phyloP scores from a whole-genome alignment of 1,140 invertebrate genomes.

The Solenopsis invicta region DNA sequence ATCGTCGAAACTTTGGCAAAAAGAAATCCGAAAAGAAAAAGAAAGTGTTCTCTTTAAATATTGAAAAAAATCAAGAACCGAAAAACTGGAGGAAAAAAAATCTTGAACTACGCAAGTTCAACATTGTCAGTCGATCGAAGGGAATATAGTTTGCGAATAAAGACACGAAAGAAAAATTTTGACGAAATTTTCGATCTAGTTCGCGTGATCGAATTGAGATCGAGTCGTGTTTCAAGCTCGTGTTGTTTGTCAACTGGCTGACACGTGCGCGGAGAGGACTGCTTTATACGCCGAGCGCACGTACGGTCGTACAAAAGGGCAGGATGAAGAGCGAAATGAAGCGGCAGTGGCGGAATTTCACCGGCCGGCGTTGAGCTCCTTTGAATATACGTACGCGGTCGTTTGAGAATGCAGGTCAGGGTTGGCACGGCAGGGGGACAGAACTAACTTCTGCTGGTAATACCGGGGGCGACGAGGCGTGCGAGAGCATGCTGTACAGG shows the following conservation, averaged over 20 bases:
- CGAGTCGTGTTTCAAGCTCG: background rate
- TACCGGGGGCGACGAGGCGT: slow-evolving; percentile 47
- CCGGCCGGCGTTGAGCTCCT: background rate
- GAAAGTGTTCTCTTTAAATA: background rate
- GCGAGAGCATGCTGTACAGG: slow-evolving; percentile 48
- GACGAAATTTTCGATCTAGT: background rate
- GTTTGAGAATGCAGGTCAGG: slow-evolving; percentile 65
- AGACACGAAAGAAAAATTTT: background rate
- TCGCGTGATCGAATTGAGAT: slow-evolving; percentile 17
- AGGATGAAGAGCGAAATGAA: slow-evolving; percentile 21
- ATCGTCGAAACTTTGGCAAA: background rate
- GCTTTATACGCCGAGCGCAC: slow-evolving; percentile 12
- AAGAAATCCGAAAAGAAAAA: background rate
- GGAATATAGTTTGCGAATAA: background rate
- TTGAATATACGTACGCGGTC: slow-evolving; percentile 8
- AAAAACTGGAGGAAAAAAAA: background rate
- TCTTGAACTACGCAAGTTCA: background rate
- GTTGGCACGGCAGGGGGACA: slow-evolving; percentile 7
- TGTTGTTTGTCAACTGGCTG: background rate
- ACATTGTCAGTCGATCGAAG: background rate
- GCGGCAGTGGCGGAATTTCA: slow-evolving; percentile 16
- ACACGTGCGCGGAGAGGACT: slow-evolving; percentile 16
- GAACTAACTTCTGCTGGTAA: slow-evolving; percentile 58
- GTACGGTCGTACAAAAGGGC: slow-evolving; percentile 23
- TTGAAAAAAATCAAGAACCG: background rate